Base-by-base conservation (phyloP, 2,113 vertebrate species). In the Promerops cafer region DNA sequence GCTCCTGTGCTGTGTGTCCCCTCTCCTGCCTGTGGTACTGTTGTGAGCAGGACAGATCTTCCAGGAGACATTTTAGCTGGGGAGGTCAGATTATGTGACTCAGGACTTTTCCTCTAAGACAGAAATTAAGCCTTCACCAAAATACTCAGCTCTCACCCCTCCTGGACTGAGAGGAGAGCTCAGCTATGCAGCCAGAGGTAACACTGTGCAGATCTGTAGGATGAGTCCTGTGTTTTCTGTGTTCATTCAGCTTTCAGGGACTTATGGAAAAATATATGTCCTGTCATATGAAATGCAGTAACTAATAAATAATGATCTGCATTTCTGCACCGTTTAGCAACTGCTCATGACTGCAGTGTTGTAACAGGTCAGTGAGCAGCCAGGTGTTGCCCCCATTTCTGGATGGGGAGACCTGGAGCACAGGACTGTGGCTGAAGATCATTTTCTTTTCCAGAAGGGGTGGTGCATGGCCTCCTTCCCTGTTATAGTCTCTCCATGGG, bases 151-250 rank as follows among this genome's bases (percentile, higher is more conserved):
- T 82, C 22, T 84, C 5, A 2, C 24, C 24, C 19, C 23, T 59
- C 22, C 12, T 47, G 53, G 18, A 52, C 57, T 57, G 65, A 91
- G 90, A 66, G 20, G 18, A 61, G n/a, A 22, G 37, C n/a, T 71
- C 53, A 65, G 65, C 54, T 1, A 0, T 61, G n/a, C 44, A 65
- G 76, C 30, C 70, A 83, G n/a, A 52, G 37, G 33, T 52, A 60
- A 64, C 0, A 0, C 20, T 39, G 45, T 42, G 40, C n/a, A 49
- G 35, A 59, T 20, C 31, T n/a, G 20, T 53, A 53, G 31, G 20
- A 66, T 8, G 27, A 70, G 50, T 40, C 28, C 59, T 50, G 27
- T 57, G 39, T 56, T 88, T 83, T 53, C 53, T 71, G 15, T 49
- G 33, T 74, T 87, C 22, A 23, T 42, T 93, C 80, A 79, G 63